Base-by-base conservation (phyloP, 2,797 vertebrate genomes). In the Sebastes vulpes region DNA sequence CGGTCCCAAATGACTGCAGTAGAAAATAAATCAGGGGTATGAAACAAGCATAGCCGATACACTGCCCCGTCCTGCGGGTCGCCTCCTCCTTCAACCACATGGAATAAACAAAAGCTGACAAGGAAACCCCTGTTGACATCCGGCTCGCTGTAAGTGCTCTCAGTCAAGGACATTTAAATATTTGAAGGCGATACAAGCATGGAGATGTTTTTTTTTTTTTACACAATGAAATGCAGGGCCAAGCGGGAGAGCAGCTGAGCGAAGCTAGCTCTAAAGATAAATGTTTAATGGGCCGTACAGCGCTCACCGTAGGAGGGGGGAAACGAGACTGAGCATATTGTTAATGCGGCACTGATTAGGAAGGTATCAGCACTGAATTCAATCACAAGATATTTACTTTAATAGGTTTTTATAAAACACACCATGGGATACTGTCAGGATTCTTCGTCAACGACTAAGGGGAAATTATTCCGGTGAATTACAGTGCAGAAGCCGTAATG, bases 91-190 rank as follows among this genome's bases (percentile, higher is more conserved):
- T 81, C 73, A 83, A 28, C 5, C 60, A 86, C 29, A 80, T 4
- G 59, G 32, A 82, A 70, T 21, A 72, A 88, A 91, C 63, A 86
- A 77, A 83, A 78, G 42, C 65, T 66, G 57, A 90, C 77, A 79
- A 70, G 52, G 42, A 90, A 88, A 68, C 75, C 69, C 35, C 54
- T 67, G 70, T 25, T 82, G 79, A 82, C 82, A 82, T 72, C 60
- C 60, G n/a, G 46, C 76, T 84, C 35, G 20, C 59, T 87, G 68
- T 68, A 58, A 85, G 79, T 74, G 48, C 64, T 90, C 68, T 87
- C 72, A 72, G 68, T 83, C 66, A 85, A 67, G 50, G 66, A 32
- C 46, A 90, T 77, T 86, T 70, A 75, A 89, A 87, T 85, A 85
- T 88, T 85, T 91, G 64, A 85, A 89, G 66, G 52, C 23, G 73